Evolutionary conservation across 2,113 vertebrate species (phyloP).

Genomic region (Trichechus manatus): DNA sequence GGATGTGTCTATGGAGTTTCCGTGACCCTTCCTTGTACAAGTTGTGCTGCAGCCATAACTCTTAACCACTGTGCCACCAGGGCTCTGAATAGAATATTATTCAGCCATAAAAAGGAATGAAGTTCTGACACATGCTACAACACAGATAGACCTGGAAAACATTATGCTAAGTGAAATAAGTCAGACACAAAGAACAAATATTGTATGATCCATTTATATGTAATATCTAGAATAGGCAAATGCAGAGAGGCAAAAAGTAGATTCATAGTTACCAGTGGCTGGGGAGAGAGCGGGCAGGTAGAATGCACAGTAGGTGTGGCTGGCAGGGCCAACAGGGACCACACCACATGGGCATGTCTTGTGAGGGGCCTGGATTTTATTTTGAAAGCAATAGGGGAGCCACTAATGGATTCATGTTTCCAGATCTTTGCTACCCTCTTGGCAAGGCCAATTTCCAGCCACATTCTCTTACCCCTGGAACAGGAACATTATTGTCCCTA

Average conservation of each 20-base stretch:
- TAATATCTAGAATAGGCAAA: neutral
- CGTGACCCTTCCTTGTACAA: too few relatives aligned
- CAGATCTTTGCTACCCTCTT: neutral
- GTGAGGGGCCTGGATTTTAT: neutral
- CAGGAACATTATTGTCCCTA: neutral
- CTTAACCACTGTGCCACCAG: too few relatives aligned
- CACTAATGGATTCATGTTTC: neutral
- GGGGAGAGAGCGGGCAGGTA: neutral
- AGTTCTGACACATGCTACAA: neutral
- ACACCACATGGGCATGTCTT: neutral
- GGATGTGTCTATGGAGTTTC: too few relatives aligned
- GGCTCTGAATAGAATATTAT: neutral
- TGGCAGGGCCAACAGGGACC: rapidly evolving
- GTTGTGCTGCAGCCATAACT: too few relatives aligned
- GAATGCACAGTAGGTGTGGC: neutral
- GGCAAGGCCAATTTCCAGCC: neutral
- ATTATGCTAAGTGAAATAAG: neutral
- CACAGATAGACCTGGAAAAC: neutral
- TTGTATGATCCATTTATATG: neutral
- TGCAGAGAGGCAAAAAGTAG: neutral
- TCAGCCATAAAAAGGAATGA: neutral
- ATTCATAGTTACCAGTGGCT: neutral
- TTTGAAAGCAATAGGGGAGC: neutral
- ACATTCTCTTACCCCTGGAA: neutral
- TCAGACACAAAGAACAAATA: neutral